Conservation (phyloP, 2,113 vertebrate genomes). For the Cygnus buccinator region DNA sequence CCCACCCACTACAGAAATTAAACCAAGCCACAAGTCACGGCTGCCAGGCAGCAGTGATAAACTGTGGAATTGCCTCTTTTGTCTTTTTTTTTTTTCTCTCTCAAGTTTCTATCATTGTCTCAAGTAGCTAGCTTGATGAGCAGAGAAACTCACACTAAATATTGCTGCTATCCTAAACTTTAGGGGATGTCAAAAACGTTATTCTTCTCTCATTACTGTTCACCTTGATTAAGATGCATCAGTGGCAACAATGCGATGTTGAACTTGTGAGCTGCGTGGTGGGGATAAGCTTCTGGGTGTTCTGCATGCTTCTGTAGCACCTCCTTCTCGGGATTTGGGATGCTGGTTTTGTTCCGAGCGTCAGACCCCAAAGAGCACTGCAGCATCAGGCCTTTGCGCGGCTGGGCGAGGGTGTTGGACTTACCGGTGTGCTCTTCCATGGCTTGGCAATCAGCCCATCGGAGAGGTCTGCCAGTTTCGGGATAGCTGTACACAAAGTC, state of each 20-base stretch:
- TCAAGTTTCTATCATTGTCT: background rate
- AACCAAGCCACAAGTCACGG: background rate
- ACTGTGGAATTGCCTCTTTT: background rate
- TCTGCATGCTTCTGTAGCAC: background rate
- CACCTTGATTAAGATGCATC: background rate
- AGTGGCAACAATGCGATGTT: background rate
- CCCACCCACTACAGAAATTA: background rate
- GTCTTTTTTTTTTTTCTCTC: background rate
- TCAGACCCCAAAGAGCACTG: background rate
- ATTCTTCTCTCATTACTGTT: background rate
- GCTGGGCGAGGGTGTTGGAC: background rate
- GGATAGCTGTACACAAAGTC: background rate
- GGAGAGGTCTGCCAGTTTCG: background rate
- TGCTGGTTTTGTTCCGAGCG: background rate
- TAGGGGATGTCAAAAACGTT: background rate
- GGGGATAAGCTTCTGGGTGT: background rate
- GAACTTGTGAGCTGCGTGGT: background rate
- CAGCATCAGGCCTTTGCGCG: background rate
- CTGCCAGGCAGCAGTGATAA: conserved; percentile 32
- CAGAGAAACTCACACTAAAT: conserved; percentile 47
- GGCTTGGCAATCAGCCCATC: background rate
- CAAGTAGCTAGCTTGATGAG: background rate
- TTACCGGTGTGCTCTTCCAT: background rate
- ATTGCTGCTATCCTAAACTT: conserved; percentile 57
- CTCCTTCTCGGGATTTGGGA: background rate